Evolutionary conservation across 2,113 vertebrate genomes (phyloP), one percentile per base, ranked within the genome.

Genomic region (Brachionichthys hirsutus): DNA sequence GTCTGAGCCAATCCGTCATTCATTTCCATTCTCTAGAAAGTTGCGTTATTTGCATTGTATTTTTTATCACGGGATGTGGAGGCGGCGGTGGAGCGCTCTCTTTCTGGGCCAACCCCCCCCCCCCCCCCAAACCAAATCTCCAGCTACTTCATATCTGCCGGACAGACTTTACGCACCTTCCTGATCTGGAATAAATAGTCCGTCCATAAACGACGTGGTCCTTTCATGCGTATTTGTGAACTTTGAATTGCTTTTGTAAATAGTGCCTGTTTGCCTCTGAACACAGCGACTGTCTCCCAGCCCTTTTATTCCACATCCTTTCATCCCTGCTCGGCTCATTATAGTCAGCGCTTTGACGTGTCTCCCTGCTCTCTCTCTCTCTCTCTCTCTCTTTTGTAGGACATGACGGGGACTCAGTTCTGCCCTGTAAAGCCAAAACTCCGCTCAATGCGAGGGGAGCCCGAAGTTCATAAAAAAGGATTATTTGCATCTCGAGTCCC

Each of bases 401-500:
- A 89, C 89, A 90, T 91, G 89, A 90, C 76, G 77, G 83, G 88
- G 80, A 86, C 87, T 64, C 87, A 69, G 86, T 85, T 87, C 82
- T 69, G 51, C 75, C 74, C 82, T 78, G 75, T 85, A 80, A 72
- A 84, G 82, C 83, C 82, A 71, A 78, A 85, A 85, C 77, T 85
- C 75, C 79, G 78, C 87, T 89, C 82, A 83, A 78, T 73, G 82
- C 86, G 85, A 88, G 82, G 78, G 80, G 81, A 88, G 78, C 70
- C 56, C 79, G 77, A 87, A 90, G 87, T 88, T 90, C 88, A 83
- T 90, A 88, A 88, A 88, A n/a, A 88, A 82, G 85, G 91, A 89
- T 91, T 92, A 92, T 91, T 91, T 88, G 78, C 82, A 84, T 90
- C 77, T 86, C 82, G 79, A 85, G 70, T 85, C 77, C 87, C 87